Evolutionary conservation across 2,888 invertebrate genomes (phyloP).

Genomic region (Cephalotes varians): DNA sequence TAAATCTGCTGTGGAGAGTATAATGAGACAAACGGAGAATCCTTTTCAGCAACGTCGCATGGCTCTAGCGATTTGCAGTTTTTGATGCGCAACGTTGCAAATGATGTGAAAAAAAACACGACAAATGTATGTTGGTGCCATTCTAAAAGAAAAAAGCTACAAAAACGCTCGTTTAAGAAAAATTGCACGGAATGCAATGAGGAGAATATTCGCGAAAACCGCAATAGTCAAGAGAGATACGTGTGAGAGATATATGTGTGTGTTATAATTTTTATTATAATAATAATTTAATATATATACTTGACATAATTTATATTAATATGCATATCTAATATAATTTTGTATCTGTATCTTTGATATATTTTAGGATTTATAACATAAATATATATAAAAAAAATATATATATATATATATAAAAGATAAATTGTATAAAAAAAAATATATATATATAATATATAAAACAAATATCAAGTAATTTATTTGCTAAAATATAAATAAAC

Average conservation of each 20-base stretch:
- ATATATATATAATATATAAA: neutral
- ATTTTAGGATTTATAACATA: neutral
- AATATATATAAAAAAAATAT: neutral
- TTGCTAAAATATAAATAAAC: neutral
- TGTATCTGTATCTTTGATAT: neutral
- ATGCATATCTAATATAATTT: neutral
- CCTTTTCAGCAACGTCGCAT: neutral
- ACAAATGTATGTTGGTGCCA: neutral
- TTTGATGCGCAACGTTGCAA: slow-evolving; percentile 8
- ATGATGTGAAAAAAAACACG: slow-evolving; percentile 9
- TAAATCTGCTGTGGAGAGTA: neutral
- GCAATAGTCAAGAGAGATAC: neutral
- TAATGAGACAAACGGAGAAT: slow-evolving; percentile 27
- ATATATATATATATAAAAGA: neutral
- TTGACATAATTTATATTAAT: slow-evolving; percentile 1
- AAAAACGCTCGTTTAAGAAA: slow-evolving; percentile 1
- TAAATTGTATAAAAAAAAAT: neutral
- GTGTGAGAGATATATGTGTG: neutral
- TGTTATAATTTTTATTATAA: neutral
- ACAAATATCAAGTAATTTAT: neutral
- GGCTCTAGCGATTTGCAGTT: slow-evolving; percentile 20
- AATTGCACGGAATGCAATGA: neutral
- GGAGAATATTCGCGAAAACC: neutral
- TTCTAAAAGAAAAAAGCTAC: neutral
- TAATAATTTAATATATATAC: neutral